Evolutionary conservation across 2,113 vertebrate genomes (phyloP).

Genomic region (Chunga burmeisteri): DNA sequence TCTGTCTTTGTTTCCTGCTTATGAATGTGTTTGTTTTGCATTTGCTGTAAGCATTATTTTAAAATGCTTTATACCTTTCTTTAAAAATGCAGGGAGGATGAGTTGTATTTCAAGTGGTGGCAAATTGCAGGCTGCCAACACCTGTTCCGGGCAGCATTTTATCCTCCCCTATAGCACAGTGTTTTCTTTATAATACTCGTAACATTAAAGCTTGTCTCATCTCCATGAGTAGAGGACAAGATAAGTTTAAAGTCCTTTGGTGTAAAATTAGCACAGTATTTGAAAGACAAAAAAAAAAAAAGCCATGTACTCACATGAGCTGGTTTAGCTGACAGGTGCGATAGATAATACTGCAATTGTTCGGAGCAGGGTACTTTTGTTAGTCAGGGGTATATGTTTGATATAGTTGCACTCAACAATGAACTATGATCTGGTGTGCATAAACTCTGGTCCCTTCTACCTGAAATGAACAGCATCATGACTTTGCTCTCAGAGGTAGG

Average conservation of each 20-base stretch:
- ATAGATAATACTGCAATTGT: not conserved
- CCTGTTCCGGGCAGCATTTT: not conserved
- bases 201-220: not conserved
- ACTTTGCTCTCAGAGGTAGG: not conserved
- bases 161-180: not conserved
- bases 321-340: not conserved
- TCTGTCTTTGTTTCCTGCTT: not conserved
- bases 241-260: not conserved
- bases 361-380: not conserved
- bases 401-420: fast-evolving
- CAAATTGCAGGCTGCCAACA: not conserved
- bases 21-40: fast-evolving
- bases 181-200: not conserved
- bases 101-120: not conserved
- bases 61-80: not conserved
- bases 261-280: not conserved
- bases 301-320: not conserved
- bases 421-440: not conserved
- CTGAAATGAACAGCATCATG: fast-evolving
- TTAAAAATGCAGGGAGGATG: not conserved
- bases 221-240: not conserved
- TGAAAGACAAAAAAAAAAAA: not conserved
- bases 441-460: not conserved
- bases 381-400: not conserved
- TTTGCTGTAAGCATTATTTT: not conserved